Percentiles rank a stretch among this genome's conserved stretches.
Conservation (phyloP, 2,888 invertebrate genomes). For the Pristionchus fissidentatus region DNA sequence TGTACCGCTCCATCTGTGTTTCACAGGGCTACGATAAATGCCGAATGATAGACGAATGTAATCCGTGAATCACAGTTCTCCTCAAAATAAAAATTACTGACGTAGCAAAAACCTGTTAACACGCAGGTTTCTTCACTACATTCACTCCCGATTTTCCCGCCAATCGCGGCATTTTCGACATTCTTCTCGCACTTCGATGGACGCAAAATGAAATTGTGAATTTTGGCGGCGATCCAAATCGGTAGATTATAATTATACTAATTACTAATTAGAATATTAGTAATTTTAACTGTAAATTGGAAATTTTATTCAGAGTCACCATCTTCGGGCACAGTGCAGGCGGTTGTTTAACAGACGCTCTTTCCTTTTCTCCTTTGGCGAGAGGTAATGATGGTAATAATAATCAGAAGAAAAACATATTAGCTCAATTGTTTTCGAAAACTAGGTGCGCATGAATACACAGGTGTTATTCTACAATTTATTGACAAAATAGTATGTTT, state of each 20-base stretch:
- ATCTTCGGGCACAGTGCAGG: conserved; percentile 39
- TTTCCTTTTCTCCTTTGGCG: conserved; percentile 2
- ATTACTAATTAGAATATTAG: too few species aligned
- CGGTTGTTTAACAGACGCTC: neutral
- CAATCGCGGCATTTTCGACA: conserved; percentile 36
- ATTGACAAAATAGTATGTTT: neutral
- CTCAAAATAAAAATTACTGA: too few species aligned
- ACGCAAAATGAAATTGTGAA: conserved; percentile 7
- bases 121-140: conserved; percentile 48
- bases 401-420: too few species aligned
- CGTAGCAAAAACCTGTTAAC: too few species aligned
- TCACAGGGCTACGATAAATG: too few species aligned
- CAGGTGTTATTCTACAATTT: neutral
- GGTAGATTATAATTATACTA: neutral
- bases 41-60: too few species aligned
- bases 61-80: too few species aligned
- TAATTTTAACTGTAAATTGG: neutral
- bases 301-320: conserved; percentile 34
- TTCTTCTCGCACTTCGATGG: conserved; percentile 26
- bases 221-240: conserved; percentile 41
- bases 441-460: neutral
- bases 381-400: neutral
- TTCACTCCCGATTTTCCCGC: conserved; percentile 40
- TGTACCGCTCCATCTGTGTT: neutral
- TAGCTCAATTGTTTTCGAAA: neutral